phyloP scores from a whole-genome alignment of 2,888 invertebrate species.

The Pandemis cinnamomeana region DNA sequence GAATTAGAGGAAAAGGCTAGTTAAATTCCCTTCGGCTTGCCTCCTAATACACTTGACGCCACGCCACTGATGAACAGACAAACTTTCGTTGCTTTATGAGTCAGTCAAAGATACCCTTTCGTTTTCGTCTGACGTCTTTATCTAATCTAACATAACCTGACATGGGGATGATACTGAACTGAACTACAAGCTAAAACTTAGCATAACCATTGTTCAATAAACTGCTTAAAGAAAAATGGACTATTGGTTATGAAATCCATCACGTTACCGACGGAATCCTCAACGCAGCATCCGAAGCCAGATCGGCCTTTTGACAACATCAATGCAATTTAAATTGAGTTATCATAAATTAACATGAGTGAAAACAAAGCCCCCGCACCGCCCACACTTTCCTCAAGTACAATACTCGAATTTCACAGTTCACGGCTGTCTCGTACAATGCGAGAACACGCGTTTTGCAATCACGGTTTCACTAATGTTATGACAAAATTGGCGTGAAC shows the following conservation, averaged over 20 bases:
- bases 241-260: background rate
- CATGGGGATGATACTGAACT: too few species aligned
- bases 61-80: too few species aligned
- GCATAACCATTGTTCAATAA: too few species aligned
- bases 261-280: slow-evolving; percentile 14
- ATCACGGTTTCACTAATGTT: slow-evolving; percentile 51
- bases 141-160: too few species aligned
- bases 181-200: too few species aligned
- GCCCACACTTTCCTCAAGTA: slow-evolving; percentile 47
- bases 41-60: too few species aligned
- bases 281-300: background rate
- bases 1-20: too few species aligned
- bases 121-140: too few species aligned
- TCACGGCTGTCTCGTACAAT: slow-evolving; percentile 33
- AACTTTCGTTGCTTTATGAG: too few species aligned
- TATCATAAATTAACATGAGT: slow-evolving; percentile 51
- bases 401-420: slow-evolving; percentile 38
- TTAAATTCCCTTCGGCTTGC: too few species aligned
- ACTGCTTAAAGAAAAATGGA: too few species aligned
- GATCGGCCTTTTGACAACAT: slow-evolving; percentile 21
- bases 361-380: slow-evolving; percentile 69
- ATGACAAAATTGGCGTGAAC: slow-evolving; percentile 49
- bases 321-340: slow-evolving; percentile 46
- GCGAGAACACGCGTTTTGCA: slow-evolving; percentile 37
- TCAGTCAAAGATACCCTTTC: too few species aligned